phyloP scores from a whole-genome alignment of 1,140 invertebrate species.

The Aphaenogaster ashmeadi region DNA sequence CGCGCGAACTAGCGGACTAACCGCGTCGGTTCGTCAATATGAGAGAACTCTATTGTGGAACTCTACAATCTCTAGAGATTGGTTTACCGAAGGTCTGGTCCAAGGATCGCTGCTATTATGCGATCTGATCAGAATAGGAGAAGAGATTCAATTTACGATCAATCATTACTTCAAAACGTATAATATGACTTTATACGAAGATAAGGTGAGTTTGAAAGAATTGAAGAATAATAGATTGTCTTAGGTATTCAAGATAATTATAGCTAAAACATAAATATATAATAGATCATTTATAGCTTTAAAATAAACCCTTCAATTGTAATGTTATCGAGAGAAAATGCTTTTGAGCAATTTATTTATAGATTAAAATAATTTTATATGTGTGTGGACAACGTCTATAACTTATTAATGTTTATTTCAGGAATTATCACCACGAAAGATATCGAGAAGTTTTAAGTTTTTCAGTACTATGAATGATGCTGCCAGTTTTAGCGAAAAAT shows the following conservation, averaged over 20 bases:
- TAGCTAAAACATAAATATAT: background rate
- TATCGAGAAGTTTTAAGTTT: constrained; percentile 36
- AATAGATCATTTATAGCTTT: background rate
- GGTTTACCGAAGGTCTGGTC: constrained; percentile 48
- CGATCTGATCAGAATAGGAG: constrained; percentile 56
- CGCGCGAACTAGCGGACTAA: constrained; percentile 30
- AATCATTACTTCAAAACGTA: background rate
- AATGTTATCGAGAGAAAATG: background rate
- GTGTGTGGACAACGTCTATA: background rate
- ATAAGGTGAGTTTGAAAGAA: constrained; percentile 42
- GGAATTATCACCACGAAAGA: background rate
- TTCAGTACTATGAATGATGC: constrained; percentile 43
- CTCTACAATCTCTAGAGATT: constrained; percentile 46
- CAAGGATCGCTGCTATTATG: constrained; percentile 32
- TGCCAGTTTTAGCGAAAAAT: constrained; percentile 27
- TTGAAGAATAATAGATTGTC: background rate
- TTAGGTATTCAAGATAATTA: background rate
- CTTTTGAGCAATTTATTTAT: background rate
- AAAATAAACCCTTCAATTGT: constrained; percentile 6
- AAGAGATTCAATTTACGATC: constrained; percentile 28
- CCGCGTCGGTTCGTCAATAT: constrained; percentile 37
- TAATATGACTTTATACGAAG: background rate
- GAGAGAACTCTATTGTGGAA: background rate
- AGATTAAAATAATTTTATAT: background rate
- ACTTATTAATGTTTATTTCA: constrained; percentile 15